These are phyloP conservation scores for Lophotis ruficrista DNA, from an alignment of 2,113 vertebrate species.

Conservation along the genomic window DNA sequence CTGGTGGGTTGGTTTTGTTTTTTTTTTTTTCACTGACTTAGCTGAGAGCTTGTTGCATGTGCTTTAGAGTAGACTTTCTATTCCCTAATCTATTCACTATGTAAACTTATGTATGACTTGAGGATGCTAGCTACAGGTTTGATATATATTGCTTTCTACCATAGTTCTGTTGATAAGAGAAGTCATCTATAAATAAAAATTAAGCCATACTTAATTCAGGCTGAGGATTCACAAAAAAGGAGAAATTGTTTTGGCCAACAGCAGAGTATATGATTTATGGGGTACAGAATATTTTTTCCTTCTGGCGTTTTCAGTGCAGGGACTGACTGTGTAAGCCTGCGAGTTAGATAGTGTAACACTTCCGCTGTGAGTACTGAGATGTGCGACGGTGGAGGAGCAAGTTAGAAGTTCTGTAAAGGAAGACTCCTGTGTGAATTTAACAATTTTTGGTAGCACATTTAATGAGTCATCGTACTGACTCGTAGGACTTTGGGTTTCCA, in stretches of 20 bases:
- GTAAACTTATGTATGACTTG: not conserved
- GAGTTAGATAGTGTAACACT: conserved; percentile 65
- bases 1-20: too few species aligned
- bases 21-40: not conserved
- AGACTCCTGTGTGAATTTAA: conserved; percentile 63
- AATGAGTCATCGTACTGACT: conserved; percentile 63
- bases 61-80: not conserved
- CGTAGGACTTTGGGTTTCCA: conserved; percentile 44
- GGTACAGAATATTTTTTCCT: conserved; percentile 51
- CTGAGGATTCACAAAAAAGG: not conserved
- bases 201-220: not conserved
- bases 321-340: conserved; percentile 45
- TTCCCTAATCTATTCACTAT: not conserved
- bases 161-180: not conserved
- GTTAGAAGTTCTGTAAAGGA: conserved; percentile 56
- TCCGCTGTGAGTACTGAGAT: conserved; percentile 63
- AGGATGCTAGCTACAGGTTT: not conserved
- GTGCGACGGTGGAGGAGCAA: conserved; percentile 40
- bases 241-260: conserved; percentile 1
- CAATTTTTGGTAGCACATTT: conserved; percentile 64
- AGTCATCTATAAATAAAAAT: not conserved
- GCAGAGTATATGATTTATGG: conserved; percentile 23
- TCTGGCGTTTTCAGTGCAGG: conserved; percentile 46
- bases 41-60: not conserved
- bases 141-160: not conserved